A percentile compares a stretch with the other conserved stretches of the same genome.
These are phyloP conservation scores for Anneissia japonica DNA, from an alignment of 35 echinoderm and acorn worm species.

Conservation along the genomic window DNA sequence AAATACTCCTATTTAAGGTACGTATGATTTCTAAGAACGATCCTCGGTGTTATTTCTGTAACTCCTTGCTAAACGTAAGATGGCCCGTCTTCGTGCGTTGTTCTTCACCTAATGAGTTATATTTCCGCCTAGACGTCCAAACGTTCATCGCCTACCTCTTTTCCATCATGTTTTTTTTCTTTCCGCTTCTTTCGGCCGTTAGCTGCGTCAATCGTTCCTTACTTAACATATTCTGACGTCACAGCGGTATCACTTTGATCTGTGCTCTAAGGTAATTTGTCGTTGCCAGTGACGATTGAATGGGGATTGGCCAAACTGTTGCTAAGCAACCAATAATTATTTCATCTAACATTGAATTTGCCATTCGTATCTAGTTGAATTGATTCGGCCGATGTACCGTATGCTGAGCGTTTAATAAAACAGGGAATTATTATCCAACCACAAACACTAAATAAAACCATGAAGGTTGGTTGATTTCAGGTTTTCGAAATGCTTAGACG, in stretches of 20 bases:
- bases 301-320: not conserved
- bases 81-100: not conserved
- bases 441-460: not conserved
- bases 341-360: not conserved
- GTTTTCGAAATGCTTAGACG: no score
- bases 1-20: not conserved
- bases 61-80: no score
- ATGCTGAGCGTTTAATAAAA: not conserved
- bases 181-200: not conserved
- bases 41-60: no score
- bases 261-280: not conserved
- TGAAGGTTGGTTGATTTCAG: no score
- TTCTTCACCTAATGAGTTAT: not conserved
- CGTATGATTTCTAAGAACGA: no score
- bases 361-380: not conserved
- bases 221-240: not conserved
- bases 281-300: not conserved
- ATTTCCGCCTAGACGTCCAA: not conserved
- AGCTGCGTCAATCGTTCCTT: not conserved
- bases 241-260: not conserved
- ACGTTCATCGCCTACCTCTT: not conserved
- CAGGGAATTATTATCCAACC: not conserved
- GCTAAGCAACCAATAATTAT: not conserved
- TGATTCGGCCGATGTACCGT: no score
- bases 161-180: not conserved